Conservation (phyloP, 2,888 invertebrate genomes). For the Drosophila subsilvestris region DNA sequence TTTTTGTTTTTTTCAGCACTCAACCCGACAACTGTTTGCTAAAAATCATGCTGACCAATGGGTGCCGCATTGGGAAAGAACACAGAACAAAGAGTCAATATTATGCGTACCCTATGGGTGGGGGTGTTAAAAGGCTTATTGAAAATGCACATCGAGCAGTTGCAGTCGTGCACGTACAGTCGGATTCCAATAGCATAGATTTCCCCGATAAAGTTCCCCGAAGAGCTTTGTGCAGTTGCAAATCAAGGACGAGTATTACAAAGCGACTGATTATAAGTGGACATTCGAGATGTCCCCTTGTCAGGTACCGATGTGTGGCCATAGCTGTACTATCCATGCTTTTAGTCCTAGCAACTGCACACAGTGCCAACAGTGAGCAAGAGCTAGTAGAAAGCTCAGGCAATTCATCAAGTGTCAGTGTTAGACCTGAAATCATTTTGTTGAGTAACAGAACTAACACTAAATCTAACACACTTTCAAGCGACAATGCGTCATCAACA, state of each 20-base stretch:
- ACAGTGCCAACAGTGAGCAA: conserved; percentile 25
- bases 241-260: not conserved
- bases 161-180: not conserved
- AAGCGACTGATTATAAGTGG: conserved; percentile 3
- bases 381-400: conserved; percentile 1
- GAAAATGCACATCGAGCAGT: not conserved
- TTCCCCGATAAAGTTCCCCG: not conserved
- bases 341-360: conserved; percentile 38
- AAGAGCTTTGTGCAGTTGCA: conserved; percentile 4
- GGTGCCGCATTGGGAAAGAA: conserved; percentile 15
- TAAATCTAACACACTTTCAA: not conserved
- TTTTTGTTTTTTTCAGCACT: conserved; percentile 20
- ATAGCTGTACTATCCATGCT: conserved; percentile 32
- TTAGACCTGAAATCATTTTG: conserved; percentile 4
- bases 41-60: conserved; percentile 29
- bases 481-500: conserved; percentile 1
- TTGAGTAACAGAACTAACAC: conserved; percentile 7
- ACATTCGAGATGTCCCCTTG: conserved; percentile 11
- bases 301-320: conserved; percentile 30
- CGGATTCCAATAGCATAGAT: conserved; percentile 1
- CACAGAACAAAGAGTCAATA: conserved; percentile 1
- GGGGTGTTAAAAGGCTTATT: not conserved
- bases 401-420: conserved; percentile 16
- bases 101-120: not conserved
- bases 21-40: not conserved